Percentiles rank a stretch among this genome's conserved stretches.
Evolutionary conservation across 2,113 vertebrate genomes (phyloP).

Genomic region (Jacana jacana): DNA sequence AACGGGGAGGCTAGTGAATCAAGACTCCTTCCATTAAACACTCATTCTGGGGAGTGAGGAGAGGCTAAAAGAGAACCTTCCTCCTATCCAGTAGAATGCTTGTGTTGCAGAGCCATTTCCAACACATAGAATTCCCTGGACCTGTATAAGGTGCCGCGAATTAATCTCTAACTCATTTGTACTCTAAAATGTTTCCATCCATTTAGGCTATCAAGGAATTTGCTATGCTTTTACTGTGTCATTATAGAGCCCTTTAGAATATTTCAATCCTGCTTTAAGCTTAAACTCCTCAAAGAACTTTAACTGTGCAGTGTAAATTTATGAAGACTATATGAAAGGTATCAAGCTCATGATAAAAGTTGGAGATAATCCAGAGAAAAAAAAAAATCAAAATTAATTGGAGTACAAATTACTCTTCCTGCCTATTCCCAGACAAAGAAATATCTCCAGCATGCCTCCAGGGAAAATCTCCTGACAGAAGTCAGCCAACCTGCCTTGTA

Average conservation of each 20-base stretch:
- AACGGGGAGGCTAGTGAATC: neutral
- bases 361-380: neutral
- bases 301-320: neutral
- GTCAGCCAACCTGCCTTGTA: neutral
- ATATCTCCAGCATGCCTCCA: neutral
- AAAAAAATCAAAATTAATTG: neutral
- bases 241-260: neutral
- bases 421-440: neutral
- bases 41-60: neutral
- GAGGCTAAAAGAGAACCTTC: neutral
- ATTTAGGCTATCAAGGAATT: neutral
- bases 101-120: neutral
- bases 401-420: neutral
- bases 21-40: neutral
- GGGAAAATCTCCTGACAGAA: neutral
- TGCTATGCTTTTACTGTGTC: neutral
- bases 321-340: neutral
- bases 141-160: neutral
- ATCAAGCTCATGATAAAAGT: neutral
- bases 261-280: conserved; percentile 18
- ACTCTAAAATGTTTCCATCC: neutral
- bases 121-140: neutral
- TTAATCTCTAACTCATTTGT: neutral
- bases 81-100: neutral
- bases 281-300: conserved; percentile 32